Conservation (phyloP, 2,113 vertebrate genomes). For the Takifugu flavidus region DNA sequence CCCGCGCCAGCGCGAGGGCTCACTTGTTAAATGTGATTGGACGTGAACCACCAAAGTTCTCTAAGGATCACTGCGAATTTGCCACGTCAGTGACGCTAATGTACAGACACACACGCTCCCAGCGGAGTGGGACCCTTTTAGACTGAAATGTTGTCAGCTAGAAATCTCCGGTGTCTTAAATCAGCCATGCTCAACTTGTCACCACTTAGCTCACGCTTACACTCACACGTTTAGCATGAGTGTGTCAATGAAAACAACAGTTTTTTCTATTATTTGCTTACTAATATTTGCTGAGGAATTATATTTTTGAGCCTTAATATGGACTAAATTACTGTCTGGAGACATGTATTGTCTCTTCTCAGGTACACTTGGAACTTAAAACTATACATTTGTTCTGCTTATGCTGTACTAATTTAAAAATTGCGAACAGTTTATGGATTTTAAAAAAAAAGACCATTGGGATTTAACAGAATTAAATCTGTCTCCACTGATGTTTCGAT, state of each 20-base stretch:
- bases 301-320: no score
- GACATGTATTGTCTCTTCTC: background rate
- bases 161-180: constrained; percentile 34
- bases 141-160: constrained; percentile 39
- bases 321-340: background rate
- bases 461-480: no score
- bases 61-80: constrained; percentile 43
- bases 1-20: constrained; percentile 9
- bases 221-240: background rate
- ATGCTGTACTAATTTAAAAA: no score
- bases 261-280: no score
- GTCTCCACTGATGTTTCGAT: no score
- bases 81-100: constrained; percentile 22
- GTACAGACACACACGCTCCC: constrained; percentile 2
- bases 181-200: constrained; percentile 38
- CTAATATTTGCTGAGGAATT: no score
- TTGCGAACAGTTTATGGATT: no score
- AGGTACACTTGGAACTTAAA: background rate
- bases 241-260: background rate
- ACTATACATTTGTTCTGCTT: no score
- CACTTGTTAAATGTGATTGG: constrained; percentile 53
- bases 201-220: constrained; percentile 14
- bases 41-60: constrained; percentile 51
- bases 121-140: constrained; percentile 51
- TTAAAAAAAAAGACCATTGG: no score